Evolutionary conservation across 1,140 invertebrate species (phyloP).

Genomic region (Popillia japonica): DNA sequence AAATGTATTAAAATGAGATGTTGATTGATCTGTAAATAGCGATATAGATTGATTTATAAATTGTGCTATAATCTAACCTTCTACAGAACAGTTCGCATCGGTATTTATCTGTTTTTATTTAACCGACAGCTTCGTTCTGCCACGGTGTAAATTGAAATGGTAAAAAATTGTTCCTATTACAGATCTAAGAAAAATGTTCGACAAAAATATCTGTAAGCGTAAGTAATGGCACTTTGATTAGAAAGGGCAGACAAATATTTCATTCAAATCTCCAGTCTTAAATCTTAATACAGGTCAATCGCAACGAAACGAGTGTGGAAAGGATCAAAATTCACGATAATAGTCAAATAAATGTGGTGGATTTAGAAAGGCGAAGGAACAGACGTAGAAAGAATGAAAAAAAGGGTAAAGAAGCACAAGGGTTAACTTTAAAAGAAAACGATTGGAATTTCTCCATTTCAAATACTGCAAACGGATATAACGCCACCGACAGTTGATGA

Average conservation of each 20-base stretch:
- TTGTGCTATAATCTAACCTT: too few species aligned
- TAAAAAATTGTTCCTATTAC: too few species aligned
- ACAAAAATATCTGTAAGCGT: neutral
- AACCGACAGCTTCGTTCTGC: too few species aligned
- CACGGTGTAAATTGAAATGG: too few species aligned
- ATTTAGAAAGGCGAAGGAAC: neutral
- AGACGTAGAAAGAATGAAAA: neutral
- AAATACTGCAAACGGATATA: neutral
- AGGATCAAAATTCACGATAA: neutral
- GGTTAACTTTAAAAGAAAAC: constrained; percentile 4
- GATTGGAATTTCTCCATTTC: neutral
- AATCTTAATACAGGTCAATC: constrained; percentile 8
- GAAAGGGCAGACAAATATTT: constrained; percentile 3
- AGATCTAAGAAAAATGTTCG: too few species aligned
- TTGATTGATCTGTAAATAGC: too few species aligned
- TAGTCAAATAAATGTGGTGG: neutral
- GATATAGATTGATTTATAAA: too few species aligned
- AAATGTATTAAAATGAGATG: too few species aligned
- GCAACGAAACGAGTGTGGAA: neutral
- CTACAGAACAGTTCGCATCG: too few species aligned
- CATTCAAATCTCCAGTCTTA: neutral
- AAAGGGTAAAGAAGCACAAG: neutral
- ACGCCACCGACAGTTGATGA: neutral
- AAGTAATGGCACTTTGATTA: neutral
- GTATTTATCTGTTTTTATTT: too few species aligned